Evolutionary conservation across 2,797 vertebrate genomes (phyloP), one percentile per base, ranked within the genome.

Genomic region (Discoglossus pictus): DNA sequence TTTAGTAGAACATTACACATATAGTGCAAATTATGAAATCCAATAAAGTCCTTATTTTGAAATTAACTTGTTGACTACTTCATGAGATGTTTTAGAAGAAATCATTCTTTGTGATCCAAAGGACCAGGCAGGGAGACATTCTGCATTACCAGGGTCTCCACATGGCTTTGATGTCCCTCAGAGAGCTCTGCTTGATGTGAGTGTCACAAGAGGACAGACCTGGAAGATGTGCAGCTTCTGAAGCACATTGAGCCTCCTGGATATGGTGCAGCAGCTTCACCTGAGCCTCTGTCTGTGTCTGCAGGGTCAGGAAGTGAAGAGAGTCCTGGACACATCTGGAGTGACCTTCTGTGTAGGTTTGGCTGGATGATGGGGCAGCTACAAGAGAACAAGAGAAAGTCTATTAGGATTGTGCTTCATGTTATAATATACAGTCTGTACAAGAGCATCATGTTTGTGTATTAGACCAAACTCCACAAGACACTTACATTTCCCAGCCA

Each of bases 131-230:
- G n/a, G n/a, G n/a, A n/a, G n/a, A n/a, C n/a, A n/a, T n/a, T n/a
- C n/a, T 4, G 4, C 27, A 31, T 4, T 91, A 90, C 90, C 92
- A 93, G 31, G 93, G 92, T 73, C 92, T 92, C 92, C 92, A 94
- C 75, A 93, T 76, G 39, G 2, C 10, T 31, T 18, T 13, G 61
- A 38, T 75, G 48, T 83, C 86, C 68, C 63, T 76, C 24, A 67
- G 46, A 6, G 73, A 50, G 65, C 65, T 56, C 66, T 25, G 11
- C 68, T 61, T 73, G 21, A 17, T 76, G 21, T 3, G n/a, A 6
- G 0, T 40, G 20, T 65, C 65, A 7, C 70, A 27, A 4, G 50
- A 11, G 0, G 66, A 53, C 0, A 21, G 42, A 1, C 1, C 6
- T 8, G 61, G 35, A 6, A n/a, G n/a, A n/a, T n/a, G 61, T 51